Percentiles rank a stretch among this genome's conserved stretches.
Conservation (phyloP, 2,888 invertebrate genomes). For the Nemurella pictetii region DNA sequence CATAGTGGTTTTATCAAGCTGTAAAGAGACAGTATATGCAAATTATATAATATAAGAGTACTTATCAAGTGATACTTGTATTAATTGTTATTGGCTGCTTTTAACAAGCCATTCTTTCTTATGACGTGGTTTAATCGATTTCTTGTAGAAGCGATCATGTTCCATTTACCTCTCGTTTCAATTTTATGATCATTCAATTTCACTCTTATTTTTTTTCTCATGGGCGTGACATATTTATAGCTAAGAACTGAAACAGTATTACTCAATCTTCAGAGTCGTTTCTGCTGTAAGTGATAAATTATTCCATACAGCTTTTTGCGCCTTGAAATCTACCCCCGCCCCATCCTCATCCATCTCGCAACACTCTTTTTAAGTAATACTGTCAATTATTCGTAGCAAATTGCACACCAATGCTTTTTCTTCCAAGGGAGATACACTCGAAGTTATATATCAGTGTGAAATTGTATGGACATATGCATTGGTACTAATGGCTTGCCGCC, state of each 20-base stretch:
- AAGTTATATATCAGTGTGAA: slow-evolving; percentile 14
- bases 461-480: slow-evolving; percentile 27
- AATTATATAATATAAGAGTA: background rate
- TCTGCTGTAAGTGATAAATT: background rate
- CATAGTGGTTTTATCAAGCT: background rate
- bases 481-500: slow-evolving; percentile 26
- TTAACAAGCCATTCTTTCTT: background rate
- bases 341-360: slow-evolving; percentile 3
- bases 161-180: background rate
- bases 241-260: background rate
- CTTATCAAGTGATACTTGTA: background rate
- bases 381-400: slow-evolving; percentile 13
- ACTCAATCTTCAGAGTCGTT: background rate
- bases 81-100: background rate
- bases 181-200: background rate
- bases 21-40: background rate
- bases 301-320: background rate
- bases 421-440: background rate
- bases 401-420: background rate
- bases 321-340: background rate
- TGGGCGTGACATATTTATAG: background rate
- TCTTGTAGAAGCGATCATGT: background rate
- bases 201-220: background rate
- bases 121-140: background rate
- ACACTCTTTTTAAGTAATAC: slow-evolving; percentile 14